Evolutionary conservation across 2,113 vertebrate species (phyloP).

Genomic region (Lonchura striata): DNA sequence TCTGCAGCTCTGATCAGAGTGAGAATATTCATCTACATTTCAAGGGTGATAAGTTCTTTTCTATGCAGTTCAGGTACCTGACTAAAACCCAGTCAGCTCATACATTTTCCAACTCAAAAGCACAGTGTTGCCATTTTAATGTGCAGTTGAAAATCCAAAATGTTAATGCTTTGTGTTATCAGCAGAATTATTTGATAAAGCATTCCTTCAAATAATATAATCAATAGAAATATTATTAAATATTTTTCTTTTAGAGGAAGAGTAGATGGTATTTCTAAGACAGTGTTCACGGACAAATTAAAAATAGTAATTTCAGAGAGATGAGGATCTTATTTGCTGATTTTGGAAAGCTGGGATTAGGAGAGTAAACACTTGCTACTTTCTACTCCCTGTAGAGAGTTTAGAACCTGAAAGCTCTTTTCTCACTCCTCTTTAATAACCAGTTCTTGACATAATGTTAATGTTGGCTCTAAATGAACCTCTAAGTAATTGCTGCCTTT

Average conservation of each 20-base stretch:
- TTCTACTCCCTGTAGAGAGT: background rate
- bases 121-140: background rate
- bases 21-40: background rate
- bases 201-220: background rate
- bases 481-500: background rate
- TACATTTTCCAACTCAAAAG: conserved; percentile 52
- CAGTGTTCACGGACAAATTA: background rate
- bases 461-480: background rate
- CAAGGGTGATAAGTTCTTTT: background rate
- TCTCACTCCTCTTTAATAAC: background rate
- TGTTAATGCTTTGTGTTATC: background rate
- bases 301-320: background rate
- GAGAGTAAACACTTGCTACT: background rate
- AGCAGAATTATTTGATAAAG: background rate
- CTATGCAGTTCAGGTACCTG: background rate
- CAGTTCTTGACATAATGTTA: background rate
- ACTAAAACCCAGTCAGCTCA: background rate
- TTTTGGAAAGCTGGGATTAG: background rate
- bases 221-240: background rate
- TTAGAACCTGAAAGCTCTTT: background rate
- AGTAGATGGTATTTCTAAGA: background rate
- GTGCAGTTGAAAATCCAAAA: background rate
- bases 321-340: background rate
- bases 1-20: background rate
- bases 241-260: background rate